A percentile compares a stretch with the other conserved stretches of the same genome.
Evolutionary conservation across 2,888 invertebrate genomes (phyloP).

Genomic region (Lamellibrachia columna): DNA sequence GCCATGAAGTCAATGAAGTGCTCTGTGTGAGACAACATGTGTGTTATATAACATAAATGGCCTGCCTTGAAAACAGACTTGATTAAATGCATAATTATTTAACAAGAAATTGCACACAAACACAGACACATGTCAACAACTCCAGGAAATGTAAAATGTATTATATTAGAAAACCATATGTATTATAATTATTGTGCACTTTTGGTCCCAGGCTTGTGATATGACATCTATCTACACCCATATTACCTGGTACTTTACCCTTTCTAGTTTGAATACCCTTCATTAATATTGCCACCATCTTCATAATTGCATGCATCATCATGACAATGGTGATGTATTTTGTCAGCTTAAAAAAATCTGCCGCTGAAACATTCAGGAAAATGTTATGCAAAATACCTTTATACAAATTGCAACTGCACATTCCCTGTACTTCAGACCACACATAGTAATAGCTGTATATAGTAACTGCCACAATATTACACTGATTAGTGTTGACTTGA

Average conservation of each 20-base stretch:
- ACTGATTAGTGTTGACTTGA: neutral
- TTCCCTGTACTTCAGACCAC: neutral
- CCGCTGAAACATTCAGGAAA: neutral
- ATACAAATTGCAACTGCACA: slow-evolving; percentile 5
- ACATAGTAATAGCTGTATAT: neutral
- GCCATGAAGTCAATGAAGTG: too few species aligned
- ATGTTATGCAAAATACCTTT: neutral
- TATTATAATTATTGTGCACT: neutral
- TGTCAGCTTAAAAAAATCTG: neutral
- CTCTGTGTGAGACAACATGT: neutral
- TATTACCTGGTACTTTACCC: neutral
- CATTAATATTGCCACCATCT: neutral
- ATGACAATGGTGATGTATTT: neutral
- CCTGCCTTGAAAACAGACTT: neutral
- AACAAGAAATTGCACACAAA: neutral
- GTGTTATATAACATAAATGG: neutral
- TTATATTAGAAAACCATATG: neutral
- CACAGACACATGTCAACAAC: neutral
- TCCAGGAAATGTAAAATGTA: neutral
- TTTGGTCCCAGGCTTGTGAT: neutral
- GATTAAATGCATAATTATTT: neutral
- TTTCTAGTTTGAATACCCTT: neutral
- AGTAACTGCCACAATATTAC: neutral
- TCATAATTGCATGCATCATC: neutral
- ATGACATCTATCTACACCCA: neutral